These are phyloP conservation scores for Crematogaster levior DNA, from an alignment of 2,888 invertebrate species.

Conservation along the genomic window DNA sequence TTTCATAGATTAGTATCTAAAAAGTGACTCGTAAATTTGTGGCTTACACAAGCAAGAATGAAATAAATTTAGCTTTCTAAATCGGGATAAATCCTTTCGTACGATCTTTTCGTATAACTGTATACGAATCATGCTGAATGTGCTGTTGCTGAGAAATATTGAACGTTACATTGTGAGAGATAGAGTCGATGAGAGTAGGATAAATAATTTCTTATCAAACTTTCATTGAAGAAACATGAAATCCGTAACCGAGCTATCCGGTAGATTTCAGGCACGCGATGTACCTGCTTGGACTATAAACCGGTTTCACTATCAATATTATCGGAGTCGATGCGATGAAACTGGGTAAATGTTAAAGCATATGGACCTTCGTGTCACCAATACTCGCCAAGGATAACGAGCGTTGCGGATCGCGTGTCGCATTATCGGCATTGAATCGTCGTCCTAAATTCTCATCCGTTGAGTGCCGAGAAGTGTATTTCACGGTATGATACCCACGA, in stretches of 20 bases:
- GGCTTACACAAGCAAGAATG: not conserved
- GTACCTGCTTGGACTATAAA: not conserved
- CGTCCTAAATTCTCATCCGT: slow-evolving; percentile 20
- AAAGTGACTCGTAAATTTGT: too few relatives aligned
- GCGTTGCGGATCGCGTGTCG: not conserved
- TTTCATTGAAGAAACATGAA: not conserved
- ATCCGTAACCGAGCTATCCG: not conserved
- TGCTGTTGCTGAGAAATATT: not conserved
- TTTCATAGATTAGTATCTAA: not conserved
- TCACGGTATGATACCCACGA: slow-evolving; percentile 60
- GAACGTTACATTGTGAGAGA: not conserved
- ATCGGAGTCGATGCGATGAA: not conserved
- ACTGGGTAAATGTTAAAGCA: not conserved
- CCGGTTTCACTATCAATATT: not conserved
- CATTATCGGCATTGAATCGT: slow-evolving; percentile 2
- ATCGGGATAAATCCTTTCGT: not conserved
- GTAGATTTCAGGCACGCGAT: not conserved
- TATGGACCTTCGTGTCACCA: not conserved
- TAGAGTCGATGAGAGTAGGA: not conserved
- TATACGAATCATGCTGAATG: not conserved
- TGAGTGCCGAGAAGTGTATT: slow-evolving; percentile 39
- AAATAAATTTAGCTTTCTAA: slow-evolving; percentile 22
- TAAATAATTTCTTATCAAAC: not conserved
- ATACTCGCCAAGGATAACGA: not conserved
- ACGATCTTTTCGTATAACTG: not conserved